Evolutionary conservation across 2,113 vertebrate genomes (phyloP), one percentile per base, ranked within the genome.

Genomic region (Myodes glareolus): DNA sequence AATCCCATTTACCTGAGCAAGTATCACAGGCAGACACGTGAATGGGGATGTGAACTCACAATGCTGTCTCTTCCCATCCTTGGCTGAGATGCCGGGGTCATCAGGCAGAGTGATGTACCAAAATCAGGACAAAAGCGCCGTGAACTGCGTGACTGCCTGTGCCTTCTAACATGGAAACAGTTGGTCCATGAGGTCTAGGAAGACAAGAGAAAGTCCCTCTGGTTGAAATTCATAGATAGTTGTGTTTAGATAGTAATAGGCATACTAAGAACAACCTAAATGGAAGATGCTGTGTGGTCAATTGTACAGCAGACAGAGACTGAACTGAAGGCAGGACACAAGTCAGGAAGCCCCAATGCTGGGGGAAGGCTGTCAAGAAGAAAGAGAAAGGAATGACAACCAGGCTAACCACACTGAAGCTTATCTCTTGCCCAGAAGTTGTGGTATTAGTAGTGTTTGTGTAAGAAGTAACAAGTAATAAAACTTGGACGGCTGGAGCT

Each of bases 401-500:
- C 61, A 58, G 61, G n/a, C 65, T 47, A 94, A 95, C 92, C 55
- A 47, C 52, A 61, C 19, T 75, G 73, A 68, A 93, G 91, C 87
- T 97, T 97, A 96, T 98, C 96, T 67, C 91, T 85, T 90, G 82
- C 81, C 47, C 58, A 88, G 58, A 96, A 98, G 70, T 70, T 93
- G 90, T 39, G 91, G 82, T 80, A 75, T 97, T 92, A 82, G 91
- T 81, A 90, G 36, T 94, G 82, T 96, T 97, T 97, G 89, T 94
- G 78, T 95, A 97, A 97, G 94, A 92, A 92, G 75, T 75, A 92
- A 95, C 95, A 78, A 95, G 97, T 89, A 92, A 96, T 97, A 80
- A 96, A 96, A 84, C 75, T 72, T 92, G 90, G 65, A 96, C 93
- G 68, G 91, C 88, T 76, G 63, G 55, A 76, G 88, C 95, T 91